Evolutionary conservation across 2,113 vertebrate genomes (phyloP).

Genomic region (Megalops atlanticus): DNA sequence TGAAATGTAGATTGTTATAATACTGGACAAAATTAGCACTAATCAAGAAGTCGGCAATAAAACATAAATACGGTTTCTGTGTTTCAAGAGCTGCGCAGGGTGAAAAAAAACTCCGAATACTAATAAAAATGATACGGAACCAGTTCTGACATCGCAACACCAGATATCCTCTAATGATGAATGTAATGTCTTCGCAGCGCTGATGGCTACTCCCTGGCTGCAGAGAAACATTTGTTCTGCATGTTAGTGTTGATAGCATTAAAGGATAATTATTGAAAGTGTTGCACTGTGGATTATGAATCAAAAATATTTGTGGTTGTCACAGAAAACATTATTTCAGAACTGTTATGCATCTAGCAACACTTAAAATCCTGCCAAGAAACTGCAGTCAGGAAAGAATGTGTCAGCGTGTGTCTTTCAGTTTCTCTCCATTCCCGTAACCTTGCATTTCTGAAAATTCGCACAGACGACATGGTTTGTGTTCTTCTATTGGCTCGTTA

Average conservation of each 20-base stretch:
- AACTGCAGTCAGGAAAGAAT: slow-evolving; percentile 47
- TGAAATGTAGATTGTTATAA: too few relatives aligned
- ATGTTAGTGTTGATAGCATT: slow-evolving; percentile 40
- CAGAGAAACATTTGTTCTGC: slow-evolving; percentile 66
- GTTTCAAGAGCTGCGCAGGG: too few relatives aligned
- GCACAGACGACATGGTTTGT: background rate
- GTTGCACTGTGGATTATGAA: slow-evolving; percentile 71
- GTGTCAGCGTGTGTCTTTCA: slow-evolving; percentile 36
- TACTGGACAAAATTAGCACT: too few relatives aligned
- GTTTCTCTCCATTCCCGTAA: background rate
- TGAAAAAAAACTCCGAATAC: background rate
- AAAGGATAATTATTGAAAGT: slow-evolving; percentile 70
- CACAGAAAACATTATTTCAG: slow-evolving; percentile 63
- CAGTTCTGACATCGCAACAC: background rate
- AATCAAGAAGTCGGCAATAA: too few relatives aligned
- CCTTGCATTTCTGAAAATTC: slow-evolving; percentile 15
- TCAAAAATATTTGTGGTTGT: slow-evolving; percentile 71
- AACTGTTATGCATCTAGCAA: slow-evolving; percentile 75
- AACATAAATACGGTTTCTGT: too few relatives aligned
- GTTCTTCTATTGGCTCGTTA: slow-evolving; percentile 19
- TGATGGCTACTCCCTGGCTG: slow-evolving; percentile 19
- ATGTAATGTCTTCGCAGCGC: background rate
- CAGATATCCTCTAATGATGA: background rate
- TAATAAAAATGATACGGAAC: background rate
- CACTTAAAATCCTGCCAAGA: slow-evolving; percentile 72